Base-by-base conservation (phyloP, 2,113 vertebrate genomes). In the Dasyprocta punctata region DNA sequence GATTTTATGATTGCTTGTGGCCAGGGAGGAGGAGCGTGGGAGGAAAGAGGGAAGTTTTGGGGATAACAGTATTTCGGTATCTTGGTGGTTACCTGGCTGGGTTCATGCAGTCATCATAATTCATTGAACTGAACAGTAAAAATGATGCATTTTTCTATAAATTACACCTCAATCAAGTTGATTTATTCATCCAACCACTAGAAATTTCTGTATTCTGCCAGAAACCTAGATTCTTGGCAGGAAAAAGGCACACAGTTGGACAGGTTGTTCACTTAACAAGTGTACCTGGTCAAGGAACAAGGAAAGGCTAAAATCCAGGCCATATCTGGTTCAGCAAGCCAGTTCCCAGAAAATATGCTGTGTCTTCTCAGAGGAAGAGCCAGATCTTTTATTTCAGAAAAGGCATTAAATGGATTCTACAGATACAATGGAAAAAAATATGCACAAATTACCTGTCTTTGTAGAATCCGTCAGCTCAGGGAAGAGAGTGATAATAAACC, bases 111-210 rank as follows among this genome's bases (percentile, higher is more conserved):
- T 73, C 81, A 47, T 52, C 86, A 94, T 90, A 85, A 81, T 69
- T 82, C 54, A 93, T 44, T 92, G 60, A 89, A 24, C 47, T 26
- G 4, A 93, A 65, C 30, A 33, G 56, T 92, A 85, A 93, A 61
- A 93, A 71, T 92, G 30, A 30, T 65, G 3, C 75, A 47, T 97
- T 96, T 89, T 75, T 61, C 47, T 90, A 17, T 26, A 94, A 96
- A 81, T 94, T 75, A 56, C 63, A 69, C 49, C 26, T 88, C 91
- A 80, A 47, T 73, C 90, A 88, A 60, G 33, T 85, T 80, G 58
- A 69, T 58, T 26, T 80, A 73, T 75, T 88, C 71, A 61, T 81
- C 41, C 44, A 95, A 6, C 30, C 56, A 89, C 49, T 78, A 83
- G 36, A 80, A 73, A 26, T 90, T 84, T 54, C 88, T 92, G 5